Evolutionary conservation across 2,113 vertebrate species (phyloP), one percentile per base, ranked within the genome.

Genomic region (Vulpes lagopus): DNA sequence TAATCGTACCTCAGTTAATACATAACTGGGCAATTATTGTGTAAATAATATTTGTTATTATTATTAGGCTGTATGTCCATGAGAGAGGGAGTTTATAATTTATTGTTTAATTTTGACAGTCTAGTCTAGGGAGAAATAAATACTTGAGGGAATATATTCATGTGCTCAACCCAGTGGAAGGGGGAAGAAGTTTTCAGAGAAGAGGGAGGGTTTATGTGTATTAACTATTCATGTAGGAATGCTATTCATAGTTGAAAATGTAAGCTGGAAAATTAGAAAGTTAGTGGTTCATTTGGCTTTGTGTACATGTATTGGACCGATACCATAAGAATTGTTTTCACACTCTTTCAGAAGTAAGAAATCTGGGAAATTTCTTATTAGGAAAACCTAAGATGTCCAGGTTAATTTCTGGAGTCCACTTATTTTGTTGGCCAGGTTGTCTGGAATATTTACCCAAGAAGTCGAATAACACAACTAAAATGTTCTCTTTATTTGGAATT

Each of bases 341-440:
- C 8, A 59, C 25, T 83, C 35, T 88, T 27, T 23, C 30, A 79
- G 73, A 79, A 91, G 78, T 78, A 69, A 5, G 38, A 69, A 69
- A 51, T 71, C 9, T 35, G 55, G 38, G 57, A 79, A 51, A 67
- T 85, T 59, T 59, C 12, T 85, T 76, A 9, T 49, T 51, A 76
- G 43, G 67, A 91, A 91, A 86, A 86, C 10, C 38, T 91, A 79
- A 71, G 38, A 43, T 8, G 53, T 62, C 7, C 23, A 79, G 38
- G 30, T 91, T 95, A 91, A 79, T 91, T 91, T 95, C 82, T 91
- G 62, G 71, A 91, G 89, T 69, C 38, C 12, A 53, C 78, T 69
- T 86, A 71, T 79, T 32, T 86, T 69, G 53, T 62, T 85, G 73
- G 55, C 53, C 51, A 95, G 38, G 57, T 79, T 79, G 60, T 91